A percentile compares a stretch with the other conserved stretches of the same genome.
Evolutionary conservation across 2,888 invertebrate genomes (phyloP).

Genomic region (Drosophila mercatorum): DNA sequence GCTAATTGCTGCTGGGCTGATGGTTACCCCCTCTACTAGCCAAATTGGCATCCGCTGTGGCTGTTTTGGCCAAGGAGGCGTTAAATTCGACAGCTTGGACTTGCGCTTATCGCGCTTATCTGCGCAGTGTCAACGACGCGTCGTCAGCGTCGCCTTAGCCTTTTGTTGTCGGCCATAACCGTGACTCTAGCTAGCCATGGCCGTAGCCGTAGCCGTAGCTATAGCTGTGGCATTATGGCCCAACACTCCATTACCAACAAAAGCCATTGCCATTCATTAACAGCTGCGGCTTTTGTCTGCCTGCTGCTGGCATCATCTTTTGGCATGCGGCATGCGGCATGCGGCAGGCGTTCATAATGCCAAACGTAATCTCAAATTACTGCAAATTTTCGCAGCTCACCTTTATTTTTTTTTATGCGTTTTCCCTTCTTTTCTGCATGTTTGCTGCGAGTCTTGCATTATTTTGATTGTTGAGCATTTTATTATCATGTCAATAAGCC

Average conservation of each 20-base stretch:
- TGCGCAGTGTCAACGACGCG: constrained; percentile 58
- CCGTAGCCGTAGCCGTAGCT: constrained; percentile 11
- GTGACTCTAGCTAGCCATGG: not conserved
- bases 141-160: constrained; percentile 47
- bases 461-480: constrained; percentile 68
- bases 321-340: constrained; percentile 36
- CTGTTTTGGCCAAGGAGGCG: constrained; percentile 14
- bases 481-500: constrained; percentile 70
- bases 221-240: constrained; percentile 30
- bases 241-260: constrained; percentile 24
- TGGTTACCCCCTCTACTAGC: not conserved
- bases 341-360: constrained; percentile 40
- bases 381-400: constrained; percentile 62
- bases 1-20: constrained; percentile 40
- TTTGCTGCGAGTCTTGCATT: constrained; percentile 27
- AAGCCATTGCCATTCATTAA: constrained; percentile 76
- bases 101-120: constrained; percentile 68
- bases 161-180: constrained; percentile 20
- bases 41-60: constrained; percentile 15
- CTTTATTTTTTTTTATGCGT: constrained; percentile 45
- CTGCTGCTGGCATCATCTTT: constrained; percentile 22
- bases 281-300: constrained; percentile 64
- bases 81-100: constrained; percentile 33
- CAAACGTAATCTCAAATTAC: constrained; percentile 75
- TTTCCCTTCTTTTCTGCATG: constrained; percentile 22